Evolutionary conservation across 2,888 invertebrate species (phyloP), one percentile per base, ranked within the genome.

Genomic region (Venustoraphidia nigricollis): DNA sequence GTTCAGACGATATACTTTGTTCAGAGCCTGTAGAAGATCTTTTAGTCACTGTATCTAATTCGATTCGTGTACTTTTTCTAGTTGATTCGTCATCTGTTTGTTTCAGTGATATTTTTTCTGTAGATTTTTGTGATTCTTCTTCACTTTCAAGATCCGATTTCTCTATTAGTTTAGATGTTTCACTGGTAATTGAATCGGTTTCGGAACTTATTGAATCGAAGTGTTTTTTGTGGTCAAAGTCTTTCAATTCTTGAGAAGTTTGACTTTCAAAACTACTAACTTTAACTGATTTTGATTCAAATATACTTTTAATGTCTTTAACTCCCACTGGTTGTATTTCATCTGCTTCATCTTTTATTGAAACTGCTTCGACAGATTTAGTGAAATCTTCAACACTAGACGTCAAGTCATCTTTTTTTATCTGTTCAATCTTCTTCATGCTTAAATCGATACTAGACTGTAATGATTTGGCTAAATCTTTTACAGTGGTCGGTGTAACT

Each of bases 11-110:
- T 17, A 58, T 54, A 50, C 61, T 62, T 51, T 58, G 61, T 49
- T 65, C 64, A 8, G 63, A 63, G 52, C 62, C 62, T 4, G 59
- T 53, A 4, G 60, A 60, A 8, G 55, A 54, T 49, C 54, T 54
- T 56, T 62, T 58, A n/a, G 55, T 50, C 37, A 45, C 46, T 49
- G 46, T 36, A 17, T 40, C 9, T 53, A 53, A 37, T 41, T 51
- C 47, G 36, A 52, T 11, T 14, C 50, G 51, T 47, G 52, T 50
- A 9, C 52, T 52, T 39, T 47, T 41, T 34, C 27, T 13, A 41
- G 6, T 10, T 41, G 10, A 41, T n/a, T 45, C 43, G 1, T 53
- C 49, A 5, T 46, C 44, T 36, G 38, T 36, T 45, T 45, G 43
- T 47, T 11, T 39, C n/a, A 17, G 34, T 36, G 35, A 39, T 27